Conservation (phyloP, 2,888 invertebrate genomes). For the Apamea epomidion region DNA sequence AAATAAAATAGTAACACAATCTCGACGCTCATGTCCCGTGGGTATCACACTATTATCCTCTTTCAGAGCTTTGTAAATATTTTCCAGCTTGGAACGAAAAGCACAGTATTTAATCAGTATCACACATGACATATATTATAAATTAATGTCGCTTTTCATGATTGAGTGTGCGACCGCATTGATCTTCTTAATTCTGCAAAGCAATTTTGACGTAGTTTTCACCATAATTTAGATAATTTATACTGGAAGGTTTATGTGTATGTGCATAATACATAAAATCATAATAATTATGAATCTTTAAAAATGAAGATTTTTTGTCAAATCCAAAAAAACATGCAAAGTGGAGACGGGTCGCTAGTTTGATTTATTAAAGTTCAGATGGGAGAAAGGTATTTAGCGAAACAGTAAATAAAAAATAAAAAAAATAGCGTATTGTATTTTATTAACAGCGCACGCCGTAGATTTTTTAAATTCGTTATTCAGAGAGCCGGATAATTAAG, state of each 20-base stretch:
- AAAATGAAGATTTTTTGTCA: no score
- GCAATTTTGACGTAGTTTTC: background rate
- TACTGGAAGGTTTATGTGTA: background rate
- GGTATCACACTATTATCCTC: conserved; percentile 3
- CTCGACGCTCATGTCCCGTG: background rate
- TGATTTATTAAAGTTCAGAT: conserved; percentile 2
- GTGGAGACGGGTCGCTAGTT: background rate
- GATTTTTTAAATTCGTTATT: conserved; percentile 29
- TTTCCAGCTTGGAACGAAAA: background rate
- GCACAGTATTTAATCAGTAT: background rate
- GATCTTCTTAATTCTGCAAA: background rate
- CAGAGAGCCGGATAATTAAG: conserved; percentile 49
- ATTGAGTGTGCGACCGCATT: background rate
- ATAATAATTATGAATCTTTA: background rate
- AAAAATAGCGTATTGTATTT: conserved; percentile 24
- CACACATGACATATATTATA: conserved; percentile 1
- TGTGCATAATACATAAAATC: no score
- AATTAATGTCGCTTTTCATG: background rate
- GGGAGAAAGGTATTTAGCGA: background rate
- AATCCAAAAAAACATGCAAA: background rate
- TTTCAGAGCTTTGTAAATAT: conserved; percentile 7
- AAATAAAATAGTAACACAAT: background rate
- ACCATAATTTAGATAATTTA: background rate
- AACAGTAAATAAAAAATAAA: conserved; percentile 7
- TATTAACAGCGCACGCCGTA: conserved; percentile 20